Conservation (phyloP, 2,113 vertebrate genomes). For the Festucalex cinctus region DNA sequence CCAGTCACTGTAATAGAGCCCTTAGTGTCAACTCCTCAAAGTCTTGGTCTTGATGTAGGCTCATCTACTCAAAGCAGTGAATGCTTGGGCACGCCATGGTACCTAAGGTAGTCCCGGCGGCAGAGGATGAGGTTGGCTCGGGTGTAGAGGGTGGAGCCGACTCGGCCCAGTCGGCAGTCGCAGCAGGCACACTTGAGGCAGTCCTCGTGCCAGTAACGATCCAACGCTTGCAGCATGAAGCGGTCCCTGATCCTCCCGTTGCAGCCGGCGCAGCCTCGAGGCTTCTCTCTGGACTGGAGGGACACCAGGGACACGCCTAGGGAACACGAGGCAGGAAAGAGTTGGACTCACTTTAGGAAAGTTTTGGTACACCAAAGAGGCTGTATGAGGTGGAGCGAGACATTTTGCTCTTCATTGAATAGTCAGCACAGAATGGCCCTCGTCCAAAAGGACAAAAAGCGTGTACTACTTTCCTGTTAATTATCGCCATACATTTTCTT, state of each 20-base stretch:
- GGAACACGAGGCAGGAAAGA: constrained; percentile 8
- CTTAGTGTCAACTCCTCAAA: no score
- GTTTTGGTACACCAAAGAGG: neutral
- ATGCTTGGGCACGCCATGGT: neutral
- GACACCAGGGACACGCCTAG: constrained; percentile 87
- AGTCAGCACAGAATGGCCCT: neutral
- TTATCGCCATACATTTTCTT: no score
- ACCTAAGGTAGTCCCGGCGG: constrained; percentile 94
- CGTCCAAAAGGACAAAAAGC: neutral
- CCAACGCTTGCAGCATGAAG: constrained; percentile 92
- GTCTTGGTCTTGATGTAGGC: no score
- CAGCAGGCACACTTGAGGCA: constrained; percentile 96
- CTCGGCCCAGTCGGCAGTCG: constrained; percentile 90
- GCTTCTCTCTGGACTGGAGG: constrained; percentile 90
- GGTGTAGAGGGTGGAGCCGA: constrained; percentile 95
- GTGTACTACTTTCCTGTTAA: no score
- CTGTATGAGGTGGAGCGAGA: neutral
- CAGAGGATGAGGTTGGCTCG: constrained; percentile 96
- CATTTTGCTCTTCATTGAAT: neutral
- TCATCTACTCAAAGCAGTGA: no score
- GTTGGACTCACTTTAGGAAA: neutral
- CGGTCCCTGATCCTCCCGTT: constrained; percentile 93
- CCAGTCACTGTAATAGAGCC: no score
- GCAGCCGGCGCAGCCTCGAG: constrained; percentile 90
- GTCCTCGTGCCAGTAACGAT: constrained; percentile 96